Conservation (phyloP, 2,797 vertebrate genomes). For the Denticeps clupeoides region DNA sequence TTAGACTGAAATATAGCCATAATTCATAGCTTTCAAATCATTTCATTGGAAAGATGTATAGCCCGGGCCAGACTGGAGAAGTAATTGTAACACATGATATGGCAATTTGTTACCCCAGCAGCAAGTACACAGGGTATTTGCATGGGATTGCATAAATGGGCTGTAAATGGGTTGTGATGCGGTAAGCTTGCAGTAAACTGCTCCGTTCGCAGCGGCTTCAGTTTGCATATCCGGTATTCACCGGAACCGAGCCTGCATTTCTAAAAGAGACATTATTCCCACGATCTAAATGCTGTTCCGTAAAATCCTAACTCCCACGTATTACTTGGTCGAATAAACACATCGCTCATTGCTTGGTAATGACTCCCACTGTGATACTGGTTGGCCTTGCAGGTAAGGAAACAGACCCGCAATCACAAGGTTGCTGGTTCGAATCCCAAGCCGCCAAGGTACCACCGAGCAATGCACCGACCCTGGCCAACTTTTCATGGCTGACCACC, state of each 20-base stretch:
- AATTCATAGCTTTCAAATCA: constrained; percentile 73
- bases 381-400: too few species aligned
- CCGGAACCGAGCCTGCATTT: not conserved
- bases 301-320: constrained; percentile 15
- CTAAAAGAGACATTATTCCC: constrained; percentile 23
- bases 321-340: constrained; percentile 28
- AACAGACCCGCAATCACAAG: too few species aligned
- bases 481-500: too few species aligned
- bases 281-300: constrained; percentile 31
- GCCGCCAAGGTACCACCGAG: too few species aligned
- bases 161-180: constrained; percentile 23
- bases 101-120: constrained; percentile 66
- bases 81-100: constrained; percentile 70
- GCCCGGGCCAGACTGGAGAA: constrained; percentile 47
- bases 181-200: constrained; percentile 47
- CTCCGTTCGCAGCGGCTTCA: constrained; percentile 43
- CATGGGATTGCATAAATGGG: constrained; percentile 41
- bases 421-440: too few species aligned
- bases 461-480: too few species aligned
- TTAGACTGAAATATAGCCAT: constrained; percentile 75
- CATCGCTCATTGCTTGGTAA: too few species aligned
- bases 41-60: constrained; percentile 55
- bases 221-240: constrained; percentile 18
- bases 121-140: constrained; percentile 62
- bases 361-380: too few species aligned